phyloP scores from a whole-genome alignment of 2,797 vertebrate genomes.

The Ciconia nigra region DNA sequence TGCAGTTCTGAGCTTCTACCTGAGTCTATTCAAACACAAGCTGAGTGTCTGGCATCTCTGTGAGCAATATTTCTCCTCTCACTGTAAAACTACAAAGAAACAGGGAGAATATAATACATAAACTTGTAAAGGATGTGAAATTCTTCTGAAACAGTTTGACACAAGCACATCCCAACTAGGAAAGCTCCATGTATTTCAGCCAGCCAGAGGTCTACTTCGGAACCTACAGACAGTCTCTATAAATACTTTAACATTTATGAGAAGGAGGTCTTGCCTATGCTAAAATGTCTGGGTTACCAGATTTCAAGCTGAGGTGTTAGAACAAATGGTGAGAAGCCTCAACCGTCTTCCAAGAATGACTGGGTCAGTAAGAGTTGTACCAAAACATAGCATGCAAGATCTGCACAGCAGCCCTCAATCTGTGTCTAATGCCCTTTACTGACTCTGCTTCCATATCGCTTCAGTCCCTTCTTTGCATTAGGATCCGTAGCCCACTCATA shows the following conservation, averaged over 20 bases:
- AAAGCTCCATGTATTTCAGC: background rate
- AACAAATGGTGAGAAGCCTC: background rate
- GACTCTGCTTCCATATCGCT: accelerated
- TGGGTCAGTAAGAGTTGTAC: background rate
- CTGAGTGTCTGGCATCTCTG: background rate
- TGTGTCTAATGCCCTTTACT: background rate
- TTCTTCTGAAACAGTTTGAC: background rate
- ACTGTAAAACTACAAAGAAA: background rate
- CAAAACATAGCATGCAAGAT: accelerated
- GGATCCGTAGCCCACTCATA: too few species aligned
- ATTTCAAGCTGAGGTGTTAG: accelerated
- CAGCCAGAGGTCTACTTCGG: background rate
- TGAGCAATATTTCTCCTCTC: background rate
- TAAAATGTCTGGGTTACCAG: background rate
- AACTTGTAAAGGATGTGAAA: accelerated
- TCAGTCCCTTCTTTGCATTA: too few species aligned
- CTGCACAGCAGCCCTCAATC: accelerated
- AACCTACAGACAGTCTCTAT: background rate
- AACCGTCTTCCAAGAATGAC: background rate
- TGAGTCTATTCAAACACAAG: background rate
- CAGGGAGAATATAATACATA: background rate
- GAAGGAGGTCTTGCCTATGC: background rate
- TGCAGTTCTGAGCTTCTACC: background rate
- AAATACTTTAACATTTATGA: background rate
- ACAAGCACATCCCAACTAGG: background rate